phyloP scores from a whole-genome alignment of 1,140 invertebrate genomes.

The Notospermus geniculatus region DNA sequence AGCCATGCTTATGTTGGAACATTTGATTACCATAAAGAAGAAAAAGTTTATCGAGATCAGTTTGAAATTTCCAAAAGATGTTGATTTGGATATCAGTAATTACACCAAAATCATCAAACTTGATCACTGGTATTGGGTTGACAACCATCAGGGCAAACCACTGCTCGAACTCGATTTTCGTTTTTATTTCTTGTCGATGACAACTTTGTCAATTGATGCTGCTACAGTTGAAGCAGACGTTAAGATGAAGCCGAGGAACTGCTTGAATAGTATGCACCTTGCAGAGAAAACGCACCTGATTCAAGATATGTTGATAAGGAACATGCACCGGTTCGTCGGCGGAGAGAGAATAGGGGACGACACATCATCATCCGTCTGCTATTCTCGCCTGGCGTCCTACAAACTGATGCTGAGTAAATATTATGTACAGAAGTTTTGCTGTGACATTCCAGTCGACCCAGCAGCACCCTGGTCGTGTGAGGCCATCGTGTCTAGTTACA shows the following conservation, averaged over 20 bases:
- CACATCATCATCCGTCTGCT: conserved; percentile 7
- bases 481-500: conserved; percentile 9
- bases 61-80: conserved; percentile 6
- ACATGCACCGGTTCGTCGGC: neutral
- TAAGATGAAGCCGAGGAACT: neutral
- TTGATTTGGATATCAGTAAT: neutral
- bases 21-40: neutral
- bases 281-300: neutral
- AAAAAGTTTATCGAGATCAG: conserved; percentile 9
- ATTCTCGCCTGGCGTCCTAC: conserved; percentile 12
- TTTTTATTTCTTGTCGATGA: conserved; percentile 4
- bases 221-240: conserved; percentile 1
- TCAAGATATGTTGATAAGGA: neutral
- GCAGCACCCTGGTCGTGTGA: conserved; percentile 1
- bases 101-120: conserved; percentile 1
- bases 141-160: conserved; percentile 7
- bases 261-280: conserved; percentile 8
- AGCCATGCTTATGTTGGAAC: neutral
- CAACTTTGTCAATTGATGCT: neutral
- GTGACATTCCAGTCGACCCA: conserved; percentile 1
- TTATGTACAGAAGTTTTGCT: conserved; percentile 12
- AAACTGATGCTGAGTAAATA: neutral
- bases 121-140: conserved; percentile 12
- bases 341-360: neutral
- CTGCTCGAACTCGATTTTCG: conserved; percentile 13